phyloP scores from a whole-genome alignment of 1,140 invertebrate genomes.

The Ceratina australensis region DNA sequence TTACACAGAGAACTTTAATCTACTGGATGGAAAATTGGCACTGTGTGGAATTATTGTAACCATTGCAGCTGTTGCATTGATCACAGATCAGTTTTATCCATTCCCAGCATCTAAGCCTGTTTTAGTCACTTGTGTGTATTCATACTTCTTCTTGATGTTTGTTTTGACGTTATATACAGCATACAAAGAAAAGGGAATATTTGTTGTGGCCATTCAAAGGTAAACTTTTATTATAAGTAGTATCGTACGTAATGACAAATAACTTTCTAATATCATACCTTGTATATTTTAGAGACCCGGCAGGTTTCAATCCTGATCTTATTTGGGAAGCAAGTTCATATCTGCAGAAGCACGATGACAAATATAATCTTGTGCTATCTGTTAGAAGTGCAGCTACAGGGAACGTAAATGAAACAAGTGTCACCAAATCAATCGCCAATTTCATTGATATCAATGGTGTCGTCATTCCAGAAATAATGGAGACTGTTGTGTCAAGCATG shows the following conservation, averaged over 20 bases:
- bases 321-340: too few species aligned
- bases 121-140: conserved; percentile 92
- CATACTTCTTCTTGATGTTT: conserved; percentile 97
- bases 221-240: neutral
- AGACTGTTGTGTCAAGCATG: too few species aligned
- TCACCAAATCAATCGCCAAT: conserved; percentile 80
- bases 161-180: conserved; percentile 96
- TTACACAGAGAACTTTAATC: conserved; percentile 92
- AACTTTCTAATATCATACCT: conserved; percentile 6
- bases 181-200: conserved; percentile 86
- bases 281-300: conserved; percentile 81
- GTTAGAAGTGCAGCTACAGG: too few species aligned
- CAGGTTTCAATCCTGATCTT: conserved; percentile 79
- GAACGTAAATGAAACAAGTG: conserved; percentile 37
- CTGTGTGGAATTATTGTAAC: conserved; percentile 95
- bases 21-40: conserved; percentile 94
- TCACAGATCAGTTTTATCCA: conserved; percentile 97
- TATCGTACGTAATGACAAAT: neutral
- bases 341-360: conserved; percentile 82
- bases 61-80: conserved; percentile 94
- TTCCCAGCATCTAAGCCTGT: conserved; percentile 95
- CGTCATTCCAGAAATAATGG: too few species aligned
- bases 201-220: too few species aligned
- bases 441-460: too few species aligned
- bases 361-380: conserved; percentile 89